Percentiles rank a stretch among this genome's conserved stretches.
Evolutionary conservation across 2,113 vertebrate species (phyloP).

Genomic region (Buteo buteo): DNA sequence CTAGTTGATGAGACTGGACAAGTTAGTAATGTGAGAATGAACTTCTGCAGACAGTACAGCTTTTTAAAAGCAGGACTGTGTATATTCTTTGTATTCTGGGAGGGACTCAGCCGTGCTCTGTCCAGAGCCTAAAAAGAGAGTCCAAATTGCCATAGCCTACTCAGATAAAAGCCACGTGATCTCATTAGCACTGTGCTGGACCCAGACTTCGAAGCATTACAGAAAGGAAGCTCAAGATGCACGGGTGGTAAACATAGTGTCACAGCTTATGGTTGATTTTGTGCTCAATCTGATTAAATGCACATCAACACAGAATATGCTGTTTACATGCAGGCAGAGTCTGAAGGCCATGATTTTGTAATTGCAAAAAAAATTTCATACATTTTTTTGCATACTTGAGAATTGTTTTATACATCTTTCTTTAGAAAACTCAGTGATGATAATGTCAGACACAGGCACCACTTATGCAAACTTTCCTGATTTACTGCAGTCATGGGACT

Average conservation of each 20-base stretch:
- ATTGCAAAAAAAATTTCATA: neutral
- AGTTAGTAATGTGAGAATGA: neutral
- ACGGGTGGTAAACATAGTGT: neutral
- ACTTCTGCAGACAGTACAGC: neutral
- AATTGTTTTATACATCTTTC: neutral
- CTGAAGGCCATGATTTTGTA: neutral
- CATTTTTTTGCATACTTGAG: neutral
- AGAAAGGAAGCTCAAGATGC: neutral
- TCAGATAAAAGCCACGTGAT: neutral
- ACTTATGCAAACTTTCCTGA: neutral
- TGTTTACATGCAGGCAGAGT: neutral
- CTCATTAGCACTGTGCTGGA: neutral
- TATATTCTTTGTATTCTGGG: neutral
- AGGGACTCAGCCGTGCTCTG: neutral
- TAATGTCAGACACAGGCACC: neutral
- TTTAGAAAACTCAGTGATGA: neutral
- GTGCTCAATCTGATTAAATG: neutral
- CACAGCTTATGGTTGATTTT: neutral
- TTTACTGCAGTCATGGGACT: neutral
- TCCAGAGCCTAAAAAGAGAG: neutral
- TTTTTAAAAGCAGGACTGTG: neutral
- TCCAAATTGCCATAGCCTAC: neutral
- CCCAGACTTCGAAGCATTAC: neutral
- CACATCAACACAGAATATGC: neutral
- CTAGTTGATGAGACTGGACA: neutral